Percentiles rank a stretch among this genome's conserved stretches.
phyloP scores from a whole-genome alignment of 2,888 invertebrate species.

The Cacoxenus indagator region DNA sequence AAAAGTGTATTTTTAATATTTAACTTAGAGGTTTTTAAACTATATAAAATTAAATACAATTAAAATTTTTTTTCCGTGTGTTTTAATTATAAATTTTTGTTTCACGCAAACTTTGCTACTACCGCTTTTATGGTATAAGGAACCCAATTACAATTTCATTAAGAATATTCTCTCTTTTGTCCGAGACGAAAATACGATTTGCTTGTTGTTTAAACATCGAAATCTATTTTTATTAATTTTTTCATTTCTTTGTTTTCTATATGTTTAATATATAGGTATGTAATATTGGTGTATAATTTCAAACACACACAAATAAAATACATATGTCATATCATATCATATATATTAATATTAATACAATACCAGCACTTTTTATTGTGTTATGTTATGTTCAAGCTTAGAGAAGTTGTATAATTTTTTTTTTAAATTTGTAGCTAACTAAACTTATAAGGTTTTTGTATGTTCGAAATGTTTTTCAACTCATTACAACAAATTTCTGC shows the following conservation, averaged over 20 bases:
- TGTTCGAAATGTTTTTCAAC: background rate
- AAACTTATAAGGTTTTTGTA: background rate
- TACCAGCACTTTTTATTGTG: background rate
- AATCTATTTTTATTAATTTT: constrained; percentile 29
- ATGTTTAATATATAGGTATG: background rate
- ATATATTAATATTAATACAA: constrained; percentile 6
- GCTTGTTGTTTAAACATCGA: constrained; percentile 34
- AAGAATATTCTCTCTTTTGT: constrained; percentile 28
- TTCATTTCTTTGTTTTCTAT: constrained; percentile 18
- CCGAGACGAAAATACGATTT: constrained; percentile 40
- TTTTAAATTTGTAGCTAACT: constrained; percentile 8
- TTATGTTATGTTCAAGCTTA: background rate
- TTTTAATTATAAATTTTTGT: constrained; percentile 10
- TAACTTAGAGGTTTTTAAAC: background rate
- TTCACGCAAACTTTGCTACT: constrained; percentile 26
- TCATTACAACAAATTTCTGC: constrained; percentile 17
- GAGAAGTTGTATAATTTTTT: background rate
- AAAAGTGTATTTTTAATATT: background rate
- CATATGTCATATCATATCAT: constrained; percentile 7
- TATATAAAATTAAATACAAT: constrained; percentile 32
- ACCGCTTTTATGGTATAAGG: constrained; percentile 45
- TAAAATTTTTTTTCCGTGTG: constrained; percentile 41
- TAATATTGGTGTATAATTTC: background rate
- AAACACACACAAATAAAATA: constrained; percentile 23
- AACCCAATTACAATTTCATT: constrained; percentile 52